A percentile compares a stretch with the other conserved stretches of the same genome.
Evolutionary conservation across 2,888 invertebrate species (phyloP).

Genomic region (Mystacides longicornis): DNA sequence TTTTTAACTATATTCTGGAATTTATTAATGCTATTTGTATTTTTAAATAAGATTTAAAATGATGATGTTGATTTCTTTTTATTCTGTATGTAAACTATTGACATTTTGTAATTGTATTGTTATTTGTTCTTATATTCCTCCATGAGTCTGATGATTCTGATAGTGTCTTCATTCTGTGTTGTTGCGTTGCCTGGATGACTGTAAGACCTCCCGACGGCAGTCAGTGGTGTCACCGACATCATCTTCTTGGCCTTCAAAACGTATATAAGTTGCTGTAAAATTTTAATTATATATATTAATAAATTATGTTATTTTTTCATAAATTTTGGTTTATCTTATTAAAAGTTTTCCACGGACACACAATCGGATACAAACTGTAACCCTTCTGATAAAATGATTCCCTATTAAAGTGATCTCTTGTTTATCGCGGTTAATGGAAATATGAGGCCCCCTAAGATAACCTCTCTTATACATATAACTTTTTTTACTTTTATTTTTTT

Average conservation of each 20-base stretch:
- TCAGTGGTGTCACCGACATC: constrained; percentile 43
- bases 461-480: too few relatives aligned
- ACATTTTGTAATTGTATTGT: neutral
- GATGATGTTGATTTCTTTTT: neutral
- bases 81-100: neutral
- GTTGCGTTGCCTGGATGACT: constrained; percentile 15
- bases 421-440: too few relatives aligned
- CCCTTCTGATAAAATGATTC: too few relatives aligned
- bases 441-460: too few relatives aligned
- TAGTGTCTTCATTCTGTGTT: constrained; percentile 24
- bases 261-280: constrained; percentile 59
- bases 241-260: constrained; percentile 54
- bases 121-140: constrained; percentile 28
- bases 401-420: too few relatives aligned
- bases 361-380: too few relatives aligned
- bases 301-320: too few relatives aligned
- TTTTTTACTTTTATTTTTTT: too few relatives aligned
- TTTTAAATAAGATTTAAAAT: neutral
- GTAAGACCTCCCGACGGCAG: constrained; percentile 36
- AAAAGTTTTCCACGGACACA: too few relatives aligned
- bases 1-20: too few relatives aligned
- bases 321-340: too few relatives aligned
- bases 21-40: neutral
- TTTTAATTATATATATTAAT: neutral
- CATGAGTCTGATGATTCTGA: constrained; percentile 32